Base-by-base conservation (phyloP, 2,113 vertebrate species). In the Garra rufa region DNA sequence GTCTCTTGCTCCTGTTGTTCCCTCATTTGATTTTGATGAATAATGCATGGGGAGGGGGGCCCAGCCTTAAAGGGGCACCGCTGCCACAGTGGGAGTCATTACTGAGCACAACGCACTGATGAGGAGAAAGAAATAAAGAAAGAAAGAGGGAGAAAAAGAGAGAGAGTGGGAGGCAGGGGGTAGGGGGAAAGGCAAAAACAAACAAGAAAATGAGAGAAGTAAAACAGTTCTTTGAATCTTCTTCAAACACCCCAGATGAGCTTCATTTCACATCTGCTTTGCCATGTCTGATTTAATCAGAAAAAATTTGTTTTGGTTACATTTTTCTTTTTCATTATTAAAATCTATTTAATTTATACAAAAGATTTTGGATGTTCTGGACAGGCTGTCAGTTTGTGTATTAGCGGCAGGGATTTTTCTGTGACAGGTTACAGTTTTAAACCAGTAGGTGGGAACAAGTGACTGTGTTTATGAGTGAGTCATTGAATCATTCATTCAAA, bases 21-120 rank as follows among this genome's bases (percentile, higher is more conserved):
- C 93, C 95, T 97, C 93, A 97, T 99, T 98, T 98, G 97, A 97
- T 97, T 98, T 96, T 96, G 96, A 99, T 99, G 96, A 99, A 99
- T 99, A 98, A 99, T 99, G 97, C 96, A 99, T 99, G 92, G 94
- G 24, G 46, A 70, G 77, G 92, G 93, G 89, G 88, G 88, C 90
- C 92, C 91, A 94, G 93, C 91, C 93, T 95, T 95, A 95, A 94
- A 95, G 94, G 93, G 93, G 91, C 91, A 92, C 91, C 87, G 46
- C 65, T 82, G 93, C 92, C 94, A 94, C 94, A 94, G 93, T 93
- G 94, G 94, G 94, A 95, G 94, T 95, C 94, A 95, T 95, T 95
- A 95, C 92, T 88, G 92, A 93, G 92, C 92, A 94, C 92, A 90
- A 89, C 88, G 91, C 92, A 92, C 91, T 94, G 94, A 94, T 94